Evolutionary conservation across 2,888 invertebrate species (phyloP), one percentile per base, ranked within the genome.

Genomic region (Drosophila atripex): DNA sequence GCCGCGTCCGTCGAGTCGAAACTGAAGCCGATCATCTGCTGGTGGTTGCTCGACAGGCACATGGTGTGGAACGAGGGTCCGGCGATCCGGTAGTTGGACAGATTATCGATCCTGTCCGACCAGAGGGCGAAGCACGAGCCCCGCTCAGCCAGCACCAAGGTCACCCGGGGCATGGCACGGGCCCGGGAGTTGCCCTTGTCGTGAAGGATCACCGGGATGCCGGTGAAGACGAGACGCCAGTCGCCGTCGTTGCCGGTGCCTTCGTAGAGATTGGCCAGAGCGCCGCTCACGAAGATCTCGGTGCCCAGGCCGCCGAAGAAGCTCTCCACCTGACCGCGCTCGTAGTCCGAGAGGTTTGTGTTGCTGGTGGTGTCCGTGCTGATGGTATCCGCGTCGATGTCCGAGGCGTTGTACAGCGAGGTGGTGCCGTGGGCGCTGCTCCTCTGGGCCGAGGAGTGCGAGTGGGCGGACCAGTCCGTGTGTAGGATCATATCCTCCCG

Each of bases 41-140:
- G 94, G 91, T 96, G 96, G 90, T 97, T 96, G 32, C 93, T 88
- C 11, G 96, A 96, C 76, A 95, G 92, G 90, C 95, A 95, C 95
- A 97, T 94, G 41, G 96, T 96, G 90, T 97, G 97, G 89, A 97
- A 97, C 39, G 95, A 94, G 41, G 94, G 94, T 1, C 95, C 94
- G 14, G 94, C 93, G 14, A 94, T 93, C 89, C 93, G 94, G 92
- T 96, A 97, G 61, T 94, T 93, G 8, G 95, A 95, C 72, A 96
- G 92, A 89, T 96, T 95, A 91, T 96, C 96, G 77, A 97, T 95
- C 51, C 94, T 94, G 91, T 97, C 96, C 76, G 94, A 93, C 96
- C 96, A 97, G 21, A 97, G 91, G 59, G 95, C 94, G 90, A 97
- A 96, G 60, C 96, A 95, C 1, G 96, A 95, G 14, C 96, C 96